These are phyloP conservation scores for Synergus laeviventris DNA, from an alignment of 2,888 invertebrate genomes.

Conservation along the genomic window DNA sequence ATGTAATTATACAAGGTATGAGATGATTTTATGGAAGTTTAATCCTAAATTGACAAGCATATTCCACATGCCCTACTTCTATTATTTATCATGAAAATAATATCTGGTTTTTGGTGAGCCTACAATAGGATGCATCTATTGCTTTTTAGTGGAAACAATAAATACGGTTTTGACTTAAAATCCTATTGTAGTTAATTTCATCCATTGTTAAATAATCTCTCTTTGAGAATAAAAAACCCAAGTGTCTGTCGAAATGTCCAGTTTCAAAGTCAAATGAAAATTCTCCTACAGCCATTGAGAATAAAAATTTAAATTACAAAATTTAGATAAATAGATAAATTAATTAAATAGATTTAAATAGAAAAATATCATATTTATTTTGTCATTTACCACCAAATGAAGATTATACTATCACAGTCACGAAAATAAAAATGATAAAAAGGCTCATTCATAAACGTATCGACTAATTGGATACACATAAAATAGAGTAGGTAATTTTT, in stretches of 20 bases:
- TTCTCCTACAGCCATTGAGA: background rate
- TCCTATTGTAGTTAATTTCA: background rate
- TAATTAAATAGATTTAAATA: background rate
- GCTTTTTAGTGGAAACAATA: no score
- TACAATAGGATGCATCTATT: background rate
- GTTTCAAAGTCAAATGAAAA: background rate
- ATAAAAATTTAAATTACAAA: slow-evolving; percentile 5
- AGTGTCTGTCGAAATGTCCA: background rate
- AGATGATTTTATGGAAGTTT: background rate
- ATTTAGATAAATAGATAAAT: no score
- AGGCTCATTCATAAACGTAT: background rate
- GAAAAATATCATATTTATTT: background rate
- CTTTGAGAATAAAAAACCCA: background rate
- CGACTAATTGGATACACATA: background rate
- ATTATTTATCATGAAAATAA: background rate
- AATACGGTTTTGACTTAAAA: background rate
- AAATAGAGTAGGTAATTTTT: background rate
- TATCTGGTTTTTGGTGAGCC: background rate
- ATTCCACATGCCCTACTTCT: background rate
- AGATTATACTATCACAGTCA: slow-evolving; percentile 1
- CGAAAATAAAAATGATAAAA: background rate
- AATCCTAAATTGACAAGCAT: background rate
- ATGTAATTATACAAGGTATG: background rate
- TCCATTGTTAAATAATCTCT: background rate
- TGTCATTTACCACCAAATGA: background rate